These are phyloP conservation scores for Neoarius graeffei DNA, from an alignment of 2,113 vertebrate genomes.

Conservation along the genomic window DNA sequence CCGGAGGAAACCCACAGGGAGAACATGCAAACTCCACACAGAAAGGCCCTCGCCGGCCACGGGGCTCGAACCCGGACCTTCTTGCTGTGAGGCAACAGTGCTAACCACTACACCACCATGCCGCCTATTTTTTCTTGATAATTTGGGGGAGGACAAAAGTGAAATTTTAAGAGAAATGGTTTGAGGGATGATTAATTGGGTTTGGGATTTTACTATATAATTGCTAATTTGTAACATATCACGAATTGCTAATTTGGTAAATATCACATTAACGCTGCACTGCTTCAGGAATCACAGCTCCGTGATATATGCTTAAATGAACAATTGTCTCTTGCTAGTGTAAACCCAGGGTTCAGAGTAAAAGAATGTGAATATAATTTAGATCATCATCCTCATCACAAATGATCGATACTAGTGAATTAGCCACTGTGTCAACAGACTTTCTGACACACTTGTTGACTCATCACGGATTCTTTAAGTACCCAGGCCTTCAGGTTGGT, in stretches of 20 bases:
- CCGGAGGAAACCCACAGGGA: too few species aligned
- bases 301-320: neutral
- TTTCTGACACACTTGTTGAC: slow-evolving; percentile 13
- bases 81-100: too few species aligned
- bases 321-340: neutral
- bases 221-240: neutral
- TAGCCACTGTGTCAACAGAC: neutral
- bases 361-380: neutral
- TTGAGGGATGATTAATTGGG: neutral
- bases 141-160: neutral
- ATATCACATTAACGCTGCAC: neutral
- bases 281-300: neutral
- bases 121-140: neutral
- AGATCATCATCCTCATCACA: neutral
- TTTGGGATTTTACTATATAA: neutral
- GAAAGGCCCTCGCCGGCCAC: too few species aligned
- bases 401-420: neutral
- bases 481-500: slow-evolving; percentile 30
- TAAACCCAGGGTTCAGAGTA: neutral
- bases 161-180: neutral
- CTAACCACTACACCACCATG: too few species aligned
- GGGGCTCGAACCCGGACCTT: too few species aligned
- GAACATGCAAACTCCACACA: too few species aligned
- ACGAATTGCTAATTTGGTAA: neutral
- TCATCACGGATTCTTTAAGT: slow-evolving; percentile 1